phyloP scores from a whole-genome alignment of 2,888 invertebrate species.

The Cynaeus angustus region DNA sequence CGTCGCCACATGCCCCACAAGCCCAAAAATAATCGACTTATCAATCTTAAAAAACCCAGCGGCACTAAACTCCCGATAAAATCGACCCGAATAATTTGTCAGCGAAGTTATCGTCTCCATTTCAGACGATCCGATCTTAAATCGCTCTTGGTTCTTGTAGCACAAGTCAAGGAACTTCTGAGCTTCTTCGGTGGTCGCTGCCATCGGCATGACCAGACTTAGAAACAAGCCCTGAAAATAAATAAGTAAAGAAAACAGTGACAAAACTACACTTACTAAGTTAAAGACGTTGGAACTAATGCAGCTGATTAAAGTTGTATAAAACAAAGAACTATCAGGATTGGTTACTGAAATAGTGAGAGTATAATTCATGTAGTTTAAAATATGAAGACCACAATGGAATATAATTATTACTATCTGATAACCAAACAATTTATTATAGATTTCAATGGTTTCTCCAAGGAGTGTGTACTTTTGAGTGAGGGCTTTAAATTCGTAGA shows the following conservation, averaged over 20 bases:
- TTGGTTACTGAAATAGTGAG: neutral
- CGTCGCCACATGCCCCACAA: neutral
- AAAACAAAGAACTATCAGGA: no score
- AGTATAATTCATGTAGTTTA: neutral
- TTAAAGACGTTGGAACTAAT: no score
- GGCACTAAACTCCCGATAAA: constrained; percentile 1
- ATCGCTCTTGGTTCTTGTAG: neutral
- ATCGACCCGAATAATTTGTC: neutral
- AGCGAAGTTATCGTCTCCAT: neutral
- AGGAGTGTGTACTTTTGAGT: neutral
- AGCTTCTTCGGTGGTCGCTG: neutral
- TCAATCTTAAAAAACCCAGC: neutral
- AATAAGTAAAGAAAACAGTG: no score
- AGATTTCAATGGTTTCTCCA: constrained; percentile 1
- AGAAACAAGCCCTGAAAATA: no score
- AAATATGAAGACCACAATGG: neutral
- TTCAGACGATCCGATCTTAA: neutral
- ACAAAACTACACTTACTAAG: no score
- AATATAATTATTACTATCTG: neutral
- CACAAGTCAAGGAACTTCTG: neutral
- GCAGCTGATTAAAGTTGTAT: no score
- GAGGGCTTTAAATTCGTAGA: neutral
- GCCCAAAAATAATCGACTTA: neutral
- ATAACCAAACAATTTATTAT: neutral
- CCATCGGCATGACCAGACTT: neutral